Base-by-base conservation (phyloP, 2,888 invertebrate genomes). In the Scelioninae gen. 2 region DNA sequence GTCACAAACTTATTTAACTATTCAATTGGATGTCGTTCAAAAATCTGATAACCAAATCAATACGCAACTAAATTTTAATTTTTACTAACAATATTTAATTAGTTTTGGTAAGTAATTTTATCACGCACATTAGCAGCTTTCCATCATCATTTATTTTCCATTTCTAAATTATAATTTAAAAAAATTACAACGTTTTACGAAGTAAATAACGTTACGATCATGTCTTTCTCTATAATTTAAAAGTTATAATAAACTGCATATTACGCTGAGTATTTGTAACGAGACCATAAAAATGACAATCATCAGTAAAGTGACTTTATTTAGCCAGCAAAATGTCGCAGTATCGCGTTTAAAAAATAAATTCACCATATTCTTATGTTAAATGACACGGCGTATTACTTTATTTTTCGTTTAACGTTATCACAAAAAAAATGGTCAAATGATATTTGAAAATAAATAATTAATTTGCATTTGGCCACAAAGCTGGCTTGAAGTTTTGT, bases 251-350 rank as follows among this genome's bases (percentile, higher is more conserved):
- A 43, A 65, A 46, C 31, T 41, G 19, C 31, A 48, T 57, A 67
- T 48, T 31, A 48, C 46, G 28, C 28, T 28, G 31, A 15, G 39
- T 39, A 50, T 48, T 19, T 50, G 55, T 11, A 16, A 18, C 31
- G 22, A 15, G 33, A 16, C 6, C 31, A 25, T 41, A 67, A 55
- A 57, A 41, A 48, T 50, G 31, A 41, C 48, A 37, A 55, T 55
- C 57, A 67, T 67, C 65, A 67, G 65, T 67, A 48, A 57, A 67
- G 65, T 57, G 65, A 57, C 55, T 57, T 57, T 41, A 65, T 67
- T 57, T 46, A 48, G 48, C 65, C 57, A 57, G 16, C 52, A 45
- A 41, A 18, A n/a, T 57, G 67, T 58, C 19, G 16, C 35, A 5
- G 31, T 45, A 33, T 43, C 43, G 35, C 10, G 58, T 58, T 68